Percentiles rank a stretch among this genome's conserved stretches.
phyloP scores from a whole-genome alignment of 2,113 vertebrate species.

The Strix uralensis region DNA sequence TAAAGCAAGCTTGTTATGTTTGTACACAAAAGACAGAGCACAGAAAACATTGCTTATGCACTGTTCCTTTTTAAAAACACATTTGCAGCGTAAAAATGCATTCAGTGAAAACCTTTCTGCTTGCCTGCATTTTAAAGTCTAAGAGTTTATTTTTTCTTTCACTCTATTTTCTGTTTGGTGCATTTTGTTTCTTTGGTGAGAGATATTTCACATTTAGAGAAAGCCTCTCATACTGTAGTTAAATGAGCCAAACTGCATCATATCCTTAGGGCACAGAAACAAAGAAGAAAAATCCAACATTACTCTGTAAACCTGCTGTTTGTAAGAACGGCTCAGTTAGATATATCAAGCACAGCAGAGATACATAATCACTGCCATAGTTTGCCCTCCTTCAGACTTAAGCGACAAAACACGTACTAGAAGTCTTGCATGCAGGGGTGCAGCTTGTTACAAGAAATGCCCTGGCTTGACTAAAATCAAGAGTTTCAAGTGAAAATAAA shows the following conservation, averaged over 20 bases:
- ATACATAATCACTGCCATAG: not conserved
- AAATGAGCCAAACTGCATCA: slow-evolving; percentile 66
- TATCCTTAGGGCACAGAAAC: slow-evolving; percentile 64
- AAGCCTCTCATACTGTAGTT: slow-evolving; percentile 58
- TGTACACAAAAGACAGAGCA: slow-evolving; percentile 45
- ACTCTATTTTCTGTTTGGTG: slow-evolving; percentile 59
- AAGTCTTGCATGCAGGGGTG: not conserved
- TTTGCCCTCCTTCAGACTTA: not conserved
- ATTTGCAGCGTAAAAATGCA: slow-evolving; percentile 20
- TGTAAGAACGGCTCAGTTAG: slow-evolving; percentile 19
- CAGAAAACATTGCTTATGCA: not conserved
- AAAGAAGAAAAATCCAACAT: slow-evolving; percentile 67
- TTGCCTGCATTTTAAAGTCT: slow-evolving; percentile 38
- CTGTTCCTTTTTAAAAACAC: slow-evolving; percentile 24
- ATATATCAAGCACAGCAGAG: not conserved
- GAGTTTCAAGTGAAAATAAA: slow-evolving; percentile 65
- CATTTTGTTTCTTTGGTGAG: slow-evolving; percentile 64
- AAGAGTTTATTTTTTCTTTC: slow-evolving; percentile 69
- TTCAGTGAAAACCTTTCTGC: slow-evolving; percentile 18
- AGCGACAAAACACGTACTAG: not conserved
- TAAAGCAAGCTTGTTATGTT: slow-evolving; percentile 22
- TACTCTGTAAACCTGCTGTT: slow-evolving; percentile 65
- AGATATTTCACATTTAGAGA: slow-evolving; percentile 61
- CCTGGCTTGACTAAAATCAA: not conserved
- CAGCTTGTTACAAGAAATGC: not conserved